Percentiles rank a stretch among this genome's conserved stretches.
phyloP scores from a whole-genome alignment of 2,888 invertebrate genomes.

The Dendrolimus houi region DNA sequence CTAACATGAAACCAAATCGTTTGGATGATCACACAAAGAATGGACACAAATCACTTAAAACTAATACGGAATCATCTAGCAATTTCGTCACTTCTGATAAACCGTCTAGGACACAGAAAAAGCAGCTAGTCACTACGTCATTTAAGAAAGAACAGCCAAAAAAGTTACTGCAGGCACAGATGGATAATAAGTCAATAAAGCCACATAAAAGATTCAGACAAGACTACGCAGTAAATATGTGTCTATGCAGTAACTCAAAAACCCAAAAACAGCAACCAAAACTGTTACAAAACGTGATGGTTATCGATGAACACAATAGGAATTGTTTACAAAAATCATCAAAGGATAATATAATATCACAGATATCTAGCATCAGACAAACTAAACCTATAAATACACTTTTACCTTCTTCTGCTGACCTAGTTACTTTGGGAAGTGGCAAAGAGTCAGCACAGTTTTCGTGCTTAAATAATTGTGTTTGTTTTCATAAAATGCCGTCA shows the following conservation, averaged over 20 bases:
- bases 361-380: slow-evolving; percentile 22
- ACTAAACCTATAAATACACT: slow-evolving; percentile 28
- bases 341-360: slow-evolving; percentile 15
- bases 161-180: slow-evolving; percentile 1
- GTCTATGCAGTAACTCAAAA: slow-evolving; percentile 40
- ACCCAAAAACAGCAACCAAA: slow-evolving; percentile 14
- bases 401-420: slow-evolving; percentile 12
- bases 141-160: slow-evolving; percentile 5
- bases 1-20: background rate
- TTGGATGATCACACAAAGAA: background rate
- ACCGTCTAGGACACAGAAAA: slow-evolving; percentile 1
- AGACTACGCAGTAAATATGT: slow-evolving; percentile 51
- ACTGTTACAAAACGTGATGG: background rate
- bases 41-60: background rate
- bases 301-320: background rate
- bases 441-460: slow-evolving; percentile 12
- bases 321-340: slow-evolving; percentile 13
- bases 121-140: slow-evolving; percentile 4
- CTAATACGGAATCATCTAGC: background rate
- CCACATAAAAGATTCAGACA: slow-evolving; percentile 19
- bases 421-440: slow-evolving; percentile 9
- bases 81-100: background rate
- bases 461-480: slow-evolving; percentile 36
- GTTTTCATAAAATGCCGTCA: slow-evolving; percentile 57
- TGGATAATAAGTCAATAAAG: slow-evolving; percentile 12